phyloP scores from a whole-genome alignment of 2,797 vertebrate species.

The Onychomys torridus region DNA sequence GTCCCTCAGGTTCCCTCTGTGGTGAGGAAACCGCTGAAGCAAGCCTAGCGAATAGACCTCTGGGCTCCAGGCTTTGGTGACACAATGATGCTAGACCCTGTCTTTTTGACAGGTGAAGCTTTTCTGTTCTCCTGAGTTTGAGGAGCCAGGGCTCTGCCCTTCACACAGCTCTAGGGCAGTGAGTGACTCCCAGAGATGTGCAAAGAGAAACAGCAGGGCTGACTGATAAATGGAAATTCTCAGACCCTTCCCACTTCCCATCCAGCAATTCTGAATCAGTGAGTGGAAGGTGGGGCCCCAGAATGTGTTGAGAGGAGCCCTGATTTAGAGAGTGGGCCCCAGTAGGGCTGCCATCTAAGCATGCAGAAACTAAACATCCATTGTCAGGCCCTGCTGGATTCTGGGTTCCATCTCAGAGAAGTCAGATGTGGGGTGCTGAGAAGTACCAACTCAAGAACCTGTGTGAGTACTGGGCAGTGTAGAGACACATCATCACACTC shows the following conservation, averaged over 20 bases:
- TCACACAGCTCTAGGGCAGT: neutral
- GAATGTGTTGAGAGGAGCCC: neutral
- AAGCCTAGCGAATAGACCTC: neutral
- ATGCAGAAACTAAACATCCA: neutral
- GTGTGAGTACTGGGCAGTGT: neutral
- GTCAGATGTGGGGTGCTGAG: accelerated
- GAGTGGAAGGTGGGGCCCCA: neutral
- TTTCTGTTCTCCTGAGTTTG: neutral
- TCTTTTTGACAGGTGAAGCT: neutral
- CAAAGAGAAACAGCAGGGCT: neutral
- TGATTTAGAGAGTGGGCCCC: neutral
- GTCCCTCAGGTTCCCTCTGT: neutral
- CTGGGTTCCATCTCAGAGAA: neutral
- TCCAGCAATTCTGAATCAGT: neutral
- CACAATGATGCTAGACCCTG: neutral
- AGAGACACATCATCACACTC: neutral
- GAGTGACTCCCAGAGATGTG: neutral
- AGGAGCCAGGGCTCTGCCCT: neutral
- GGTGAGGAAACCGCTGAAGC: neutral
- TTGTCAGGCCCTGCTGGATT: neutral
- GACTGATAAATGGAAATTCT: neutral
- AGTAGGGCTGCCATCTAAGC: neutral
- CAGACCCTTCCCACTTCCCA: neutral
- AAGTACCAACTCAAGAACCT: accelerated
- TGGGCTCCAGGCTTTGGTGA: neutral